A percentile compares a stretch with the other conserved stretches of the same genome.
These are phyloP conservation scores for Phymorhynchus buccinoides DNA, from an alignment of 1,140 invertebrate genomes.

Conservation along the genomic window DNA sequence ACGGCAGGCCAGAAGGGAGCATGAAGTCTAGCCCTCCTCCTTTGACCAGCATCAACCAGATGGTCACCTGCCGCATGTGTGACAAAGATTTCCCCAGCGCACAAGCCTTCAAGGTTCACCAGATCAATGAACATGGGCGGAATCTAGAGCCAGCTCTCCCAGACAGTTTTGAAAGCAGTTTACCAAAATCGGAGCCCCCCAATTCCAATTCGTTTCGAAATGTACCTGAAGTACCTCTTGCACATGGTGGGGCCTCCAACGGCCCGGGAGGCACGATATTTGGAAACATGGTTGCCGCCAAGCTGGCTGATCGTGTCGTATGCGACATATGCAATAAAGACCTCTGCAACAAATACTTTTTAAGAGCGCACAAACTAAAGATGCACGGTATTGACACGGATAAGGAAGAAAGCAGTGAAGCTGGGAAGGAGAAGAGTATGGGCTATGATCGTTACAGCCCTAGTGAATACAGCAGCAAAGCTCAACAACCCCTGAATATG, in stretches of 20 bases:
- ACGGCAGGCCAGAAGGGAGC: slow-evolving; percentile 30
- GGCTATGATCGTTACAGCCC: background rate
- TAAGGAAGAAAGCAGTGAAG: background rate
- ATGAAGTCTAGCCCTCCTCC: slow-evolving; percentile 16
- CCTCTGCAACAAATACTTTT: slow-evolving; percentile 98
- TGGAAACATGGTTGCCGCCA: slow-evolving; percentile 72
- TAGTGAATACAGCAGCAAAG: background rate
- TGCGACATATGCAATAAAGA: slow-evolving; percentile 99
- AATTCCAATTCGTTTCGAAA: slow-evolving; percentile 27
- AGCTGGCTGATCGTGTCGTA: slow-evolving; percentile 79
- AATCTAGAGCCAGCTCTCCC: slow-evolving; percentile 47
- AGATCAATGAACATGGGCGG: slow-evolving; percentile 67
- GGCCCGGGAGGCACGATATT: slow-evolving; percentile 62
- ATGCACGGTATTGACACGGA: slow-evolving; percentile 90
- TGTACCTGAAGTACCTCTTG: slow-evolving; percentile 45
- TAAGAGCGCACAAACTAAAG: slow-evolving; percentile 99
- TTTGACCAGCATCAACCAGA: slow-evolving; percentile 35
- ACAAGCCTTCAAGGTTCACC: slow-evolving; percentile 68
- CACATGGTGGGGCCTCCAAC: slow-evolving; percentile 49
- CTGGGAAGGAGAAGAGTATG: background rate
- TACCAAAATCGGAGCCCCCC: slow-evolving; percentile 37
- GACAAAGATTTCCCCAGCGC: slow-evolving; percentile 69
- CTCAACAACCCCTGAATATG: slow-evolving; percentile 27
- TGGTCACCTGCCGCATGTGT: slow-evolving; percentile 66
- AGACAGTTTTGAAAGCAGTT: slow-evolving; percentile 49